phyloP scores from a whole-genome alignment of 2,113 vertebrate species.

The Danionella cerebrum region DNA sequence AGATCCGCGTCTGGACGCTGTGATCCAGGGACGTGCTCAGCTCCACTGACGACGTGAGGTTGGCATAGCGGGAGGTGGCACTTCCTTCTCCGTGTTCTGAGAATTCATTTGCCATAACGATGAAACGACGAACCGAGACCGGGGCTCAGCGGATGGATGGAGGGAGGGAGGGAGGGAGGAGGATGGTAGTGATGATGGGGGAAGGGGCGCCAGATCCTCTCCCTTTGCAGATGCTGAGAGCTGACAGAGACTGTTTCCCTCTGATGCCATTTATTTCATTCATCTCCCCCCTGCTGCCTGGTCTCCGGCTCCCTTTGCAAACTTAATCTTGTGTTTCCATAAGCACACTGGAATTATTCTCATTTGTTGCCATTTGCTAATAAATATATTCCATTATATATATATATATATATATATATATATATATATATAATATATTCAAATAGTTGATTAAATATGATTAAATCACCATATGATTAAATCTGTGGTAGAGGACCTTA shows the following conservation, averaged over 20 bases:
- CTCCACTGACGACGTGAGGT: conserved; percentile 59
- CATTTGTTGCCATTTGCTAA: too few species aligned
- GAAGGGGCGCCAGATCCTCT: conserved; percentile 18
- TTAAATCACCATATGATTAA: too few species aligned
- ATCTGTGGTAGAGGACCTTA: too few species aligned
- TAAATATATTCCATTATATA: too few species aligned
- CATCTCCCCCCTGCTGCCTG: too few species aligned
- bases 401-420: too few species aligned
- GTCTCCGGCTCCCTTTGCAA: too few species aligned
- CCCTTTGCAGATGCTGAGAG: conserved; percentile 6
- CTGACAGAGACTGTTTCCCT: neutral
- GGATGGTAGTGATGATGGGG: conserved; percentile 22
- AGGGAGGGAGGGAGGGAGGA: conserved; percentile 8
- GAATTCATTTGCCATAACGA: conserved; percentile 46
- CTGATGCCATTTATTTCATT: neutral
- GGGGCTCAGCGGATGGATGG: conserved; percentile 22
- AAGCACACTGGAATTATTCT: too few species aligned
- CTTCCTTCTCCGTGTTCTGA: conserved; percentile 18
- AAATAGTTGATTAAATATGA: too few species aligned
- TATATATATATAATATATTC: too few species aligned
- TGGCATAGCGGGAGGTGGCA: conserved; percentile 14
- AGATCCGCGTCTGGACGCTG: conserved; percentile 90
- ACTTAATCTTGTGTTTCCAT: too few species aligned
- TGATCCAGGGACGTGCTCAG: conserved; percentile 76
- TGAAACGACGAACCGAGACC: conserved; percentile 25